Conservation (phyloP, 2,113 vertebrate genomes). For the Origma solitaria region DNA sequence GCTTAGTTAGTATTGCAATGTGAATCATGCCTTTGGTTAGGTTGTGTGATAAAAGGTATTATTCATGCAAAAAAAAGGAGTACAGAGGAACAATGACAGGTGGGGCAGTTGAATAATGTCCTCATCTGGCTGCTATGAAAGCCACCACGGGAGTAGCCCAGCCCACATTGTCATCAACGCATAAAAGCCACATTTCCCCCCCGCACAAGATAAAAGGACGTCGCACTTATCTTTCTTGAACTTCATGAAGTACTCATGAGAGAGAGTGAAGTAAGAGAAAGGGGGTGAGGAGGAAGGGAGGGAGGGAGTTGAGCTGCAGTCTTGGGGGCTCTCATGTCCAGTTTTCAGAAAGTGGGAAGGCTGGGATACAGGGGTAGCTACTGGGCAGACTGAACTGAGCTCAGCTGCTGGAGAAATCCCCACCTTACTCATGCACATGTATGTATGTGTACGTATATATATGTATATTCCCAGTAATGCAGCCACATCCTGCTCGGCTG, state of each 20-base stretch:
- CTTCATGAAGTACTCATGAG: background rate
- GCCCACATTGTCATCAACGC: rapidly evolving
- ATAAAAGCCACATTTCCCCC: background rate
- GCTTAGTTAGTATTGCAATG: background rate
- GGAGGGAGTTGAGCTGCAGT: background rate
- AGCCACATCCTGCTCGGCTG: background rate
- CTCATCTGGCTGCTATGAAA: background rate
- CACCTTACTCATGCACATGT: too few species aligned
- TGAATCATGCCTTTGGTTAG: background rate
- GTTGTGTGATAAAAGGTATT: background rate
- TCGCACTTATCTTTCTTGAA: background rate
- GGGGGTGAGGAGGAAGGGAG: rapidly evolving
- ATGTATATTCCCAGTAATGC: background rate
- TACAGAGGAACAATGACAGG: background rate
- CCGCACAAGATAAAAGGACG: background rate
- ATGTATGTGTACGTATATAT: rapidly evolving
- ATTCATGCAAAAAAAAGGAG: rapidly evolving
- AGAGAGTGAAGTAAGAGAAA: background rate
- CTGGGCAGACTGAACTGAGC: background rate
- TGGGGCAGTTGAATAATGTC: background rate
- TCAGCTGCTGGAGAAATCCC: background rate
- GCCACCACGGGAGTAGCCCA: background rate
- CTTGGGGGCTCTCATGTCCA: rapidly evolving
- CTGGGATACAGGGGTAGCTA: background rate
- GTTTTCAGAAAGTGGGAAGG: background rate